Percentiles rank a stretch among this genome's conserved stretches.
These are phyloP conservation scores for Scatophagus argus DNA, from an alignment of 2,113 vertebrate genomes.

Conservation along the genomic window DNA sequence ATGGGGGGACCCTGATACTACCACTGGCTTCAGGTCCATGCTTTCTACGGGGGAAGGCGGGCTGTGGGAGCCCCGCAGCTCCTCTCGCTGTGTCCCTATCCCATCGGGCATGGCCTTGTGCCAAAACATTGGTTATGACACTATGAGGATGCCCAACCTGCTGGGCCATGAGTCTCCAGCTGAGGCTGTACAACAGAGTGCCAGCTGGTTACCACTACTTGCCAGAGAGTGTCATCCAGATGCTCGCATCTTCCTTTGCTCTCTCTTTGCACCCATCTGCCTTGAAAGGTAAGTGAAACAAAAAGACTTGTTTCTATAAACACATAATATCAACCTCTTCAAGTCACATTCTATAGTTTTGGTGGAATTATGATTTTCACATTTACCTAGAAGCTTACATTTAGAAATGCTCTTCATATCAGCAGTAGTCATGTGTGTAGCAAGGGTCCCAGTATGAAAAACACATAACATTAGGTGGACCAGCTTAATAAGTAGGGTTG, in stretches of 20 bases:
- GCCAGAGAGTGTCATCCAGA: conserved; percentile 88
- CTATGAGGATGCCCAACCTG: conserved; percentile 89
- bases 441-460: not conserved
- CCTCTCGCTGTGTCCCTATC: conserved; percentile 83
- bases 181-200: conserved; percentile 88
- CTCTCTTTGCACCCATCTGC: conserved; percentile 89
- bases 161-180: conserved; percentile 86
- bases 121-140: conserved; percentile 87
- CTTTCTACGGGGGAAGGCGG: conserved; percentile 56
- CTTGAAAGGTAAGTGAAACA: conserved; percentile 86
- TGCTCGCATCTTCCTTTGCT: conserved; percentile 89
- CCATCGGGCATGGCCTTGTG: conserved; percentile 86
- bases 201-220: conserved; percentile 89
- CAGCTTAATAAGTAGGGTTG: not conserved
- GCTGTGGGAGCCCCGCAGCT: conserved; percentile 82
- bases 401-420: not conserved
- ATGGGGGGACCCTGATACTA: conserved; percentile 38
- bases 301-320: not conserved
- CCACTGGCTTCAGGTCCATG: conserved; percentile 35
- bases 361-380: not conserved
- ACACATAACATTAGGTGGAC: not conserved
- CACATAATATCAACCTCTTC: not conserved
- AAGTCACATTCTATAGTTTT: conserved; percentile 16
- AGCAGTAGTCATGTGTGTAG: not conserved
- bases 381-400: not conserved